phyloP scores from a whole-genome alignment of 2,113 vertebrate genomes.

The Fregata magnificens region DNA sequence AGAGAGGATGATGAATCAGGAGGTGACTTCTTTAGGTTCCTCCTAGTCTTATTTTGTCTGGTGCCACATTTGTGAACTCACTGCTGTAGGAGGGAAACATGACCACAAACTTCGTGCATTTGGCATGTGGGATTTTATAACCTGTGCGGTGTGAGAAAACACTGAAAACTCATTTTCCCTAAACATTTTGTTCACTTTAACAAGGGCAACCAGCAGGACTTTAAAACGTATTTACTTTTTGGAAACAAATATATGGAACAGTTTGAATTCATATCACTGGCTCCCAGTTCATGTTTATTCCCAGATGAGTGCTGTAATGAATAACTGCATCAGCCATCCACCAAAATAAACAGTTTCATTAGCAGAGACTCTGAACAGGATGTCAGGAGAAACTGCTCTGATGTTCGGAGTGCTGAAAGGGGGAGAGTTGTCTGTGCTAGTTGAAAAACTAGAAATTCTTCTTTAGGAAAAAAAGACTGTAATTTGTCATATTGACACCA shows the following conservation, averaged over 20 bases:
- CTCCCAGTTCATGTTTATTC: background rate
- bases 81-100: background rate
- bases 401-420: background rate
- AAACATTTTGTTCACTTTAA: background rate
- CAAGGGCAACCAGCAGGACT: background rate
- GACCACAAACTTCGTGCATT: background rate
- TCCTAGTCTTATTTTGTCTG: background rate
- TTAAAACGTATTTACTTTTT: slow-evolving; percentile 3
- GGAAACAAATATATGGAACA: background rate
- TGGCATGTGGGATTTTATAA: background rate
- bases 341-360: slow-evolving; percentile 10
- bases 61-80: background rate
- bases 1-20: background rate
- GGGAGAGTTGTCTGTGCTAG: background rate
- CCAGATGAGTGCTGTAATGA: background rate
- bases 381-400: background rate
- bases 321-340: background rate
- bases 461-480: background rate
- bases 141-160: background rate
- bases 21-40: background rate
- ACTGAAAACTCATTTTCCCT: background rate
- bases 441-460: background rate
- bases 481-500: slow-evolving; percentile 57
- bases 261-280: background rate
- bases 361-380: background rate